Base-by-base conservation (phyloP, 2,113 vertebrate species). In the chimpanzee (Pan troglodytes) region DNA sequence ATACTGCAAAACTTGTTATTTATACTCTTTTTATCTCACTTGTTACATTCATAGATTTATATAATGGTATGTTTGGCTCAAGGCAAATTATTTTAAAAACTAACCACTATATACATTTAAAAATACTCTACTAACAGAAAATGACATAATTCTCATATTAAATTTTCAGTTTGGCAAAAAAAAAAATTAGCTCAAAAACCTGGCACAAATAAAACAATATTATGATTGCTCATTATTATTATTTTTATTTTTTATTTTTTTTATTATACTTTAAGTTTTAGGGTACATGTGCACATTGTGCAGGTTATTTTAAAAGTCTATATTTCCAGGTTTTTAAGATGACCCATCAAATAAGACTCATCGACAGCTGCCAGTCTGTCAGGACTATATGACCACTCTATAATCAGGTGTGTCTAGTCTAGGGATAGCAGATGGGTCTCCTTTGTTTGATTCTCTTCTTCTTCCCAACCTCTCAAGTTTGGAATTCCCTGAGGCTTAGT, bases 21-120 rank as follows among this genome's bases (percentile, higher is more conserved):
- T 98, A 99, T 99, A 99, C 97, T 97, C 97, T 98, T 98, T 98
- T 98, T 99, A 98, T 98, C 98, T 99, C 98, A 98, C 98, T 98
- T 98, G 98, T 98, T 98, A 97, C 96, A 98, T 95, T 97, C 97
- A 98, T 96, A 98, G 97, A 98, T 98, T 97, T 98, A 98, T 96
- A 97, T 89, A 98, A 98, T 98, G 50, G 97, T 91, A 98, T 97
- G 84, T 83, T 50, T 61, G 75, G 38, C 13, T 98, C 98, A 99
- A 98, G 97, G 98, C 91, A 98, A 92, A 94, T 97, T 97, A 89
- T 98, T 98, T 98, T 97, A 98, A 75, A 98, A 94, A 97, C 70
- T 88, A 98, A 94, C 78, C 95, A 81, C 91, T 96, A 92, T 61
- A 70, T 91, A 96, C 59, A 59, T 95, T 97, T 98, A 96, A 97